These are phyloP conservation scores for Polypedilum vanderplanki DNA, from an alignment of 1,140 invertebrate genomes.

Conservation along the genomic window DNA sequence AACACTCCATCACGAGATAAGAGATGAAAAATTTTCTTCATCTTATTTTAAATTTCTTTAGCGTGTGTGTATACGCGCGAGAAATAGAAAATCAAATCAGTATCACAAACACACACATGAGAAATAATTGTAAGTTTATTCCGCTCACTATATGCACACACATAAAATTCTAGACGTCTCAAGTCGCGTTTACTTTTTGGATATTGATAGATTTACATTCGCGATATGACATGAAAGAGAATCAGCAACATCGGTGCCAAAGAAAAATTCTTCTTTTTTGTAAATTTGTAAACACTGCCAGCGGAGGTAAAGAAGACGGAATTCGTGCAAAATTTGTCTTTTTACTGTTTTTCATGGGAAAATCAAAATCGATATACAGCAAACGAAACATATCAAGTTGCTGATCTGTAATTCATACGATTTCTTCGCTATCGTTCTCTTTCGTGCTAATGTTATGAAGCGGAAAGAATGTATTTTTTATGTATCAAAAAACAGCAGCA, in stretches of 20 bases:
- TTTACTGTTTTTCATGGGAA: neutral
- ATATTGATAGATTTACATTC: no score
- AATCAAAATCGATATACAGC: neutral
- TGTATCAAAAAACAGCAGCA: neutral
- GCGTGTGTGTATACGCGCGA: no score
- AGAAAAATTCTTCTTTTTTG: neutral
- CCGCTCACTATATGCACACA: no score
- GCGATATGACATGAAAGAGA: no score
- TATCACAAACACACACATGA: no score
- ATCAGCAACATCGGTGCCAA: neutral
- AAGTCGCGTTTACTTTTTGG: no score
- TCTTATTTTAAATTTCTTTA: no score
- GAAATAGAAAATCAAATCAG: no score
- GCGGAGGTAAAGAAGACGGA: neutral
- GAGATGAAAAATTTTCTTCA: no score
- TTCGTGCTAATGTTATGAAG: neutral
- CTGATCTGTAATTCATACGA: slow-evolving; percentile 6
- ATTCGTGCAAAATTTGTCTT: neutral
- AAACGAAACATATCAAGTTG: neutral
- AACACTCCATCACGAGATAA: no score
- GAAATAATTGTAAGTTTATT: no score
- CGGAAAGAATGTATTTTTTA: neutral
- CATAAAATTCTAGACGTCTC: no score
- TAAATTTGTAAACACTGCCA: slow-evolving; percentile 5
- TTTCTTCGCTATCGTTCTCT: neutral